These are phyloP conservation scores for Leucoma salicis DNA, from an alignment of 2,888 invertebrate species.

Conservation along the genomic window DNA sequence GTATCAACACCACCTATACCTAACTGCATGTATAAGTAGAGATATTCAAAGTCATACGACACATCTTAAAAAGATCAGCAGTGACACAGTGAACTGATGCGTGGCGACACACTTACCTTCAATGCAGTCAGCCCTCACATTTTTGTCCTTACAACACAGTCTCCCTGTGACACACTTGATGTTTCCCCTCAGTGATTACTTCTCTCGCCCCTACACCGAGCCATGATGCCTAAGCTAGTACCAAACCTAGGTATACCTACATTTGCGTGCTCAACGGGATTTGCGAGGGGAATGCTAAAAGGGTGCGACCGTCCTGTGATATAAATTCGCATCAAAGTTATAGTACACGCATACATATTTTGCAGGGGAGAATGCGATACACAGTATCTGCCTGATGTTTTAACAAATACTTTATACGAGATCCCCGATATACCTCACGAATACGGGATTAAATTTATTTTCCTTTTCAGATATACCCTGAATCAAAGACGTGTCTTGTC, in stretches of 20 bases:
- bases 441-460: conserved; percentile 25
- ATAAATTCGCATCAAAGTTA: conserved; percentile 58
- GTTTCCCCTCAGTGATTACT: conserved; percentile 74
- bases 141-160: conserved; percentile 78
- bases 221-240: conserved; percentile 60
- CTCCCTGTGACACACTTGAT: conserved; percentile 79
- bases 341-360: conserved; percentile 34
- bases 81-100: conserved; percentile 80
- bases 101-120: conserved; percentile 75
- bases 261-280: conserved; percentile 60
- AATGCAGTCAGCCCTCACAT: conserved; percentile 67
- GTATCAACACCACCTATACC: too few relatives aligned
- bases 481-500: conserved; percentile 37
- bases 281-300: conserved; percentile 76
- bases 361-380: conserved; percentile 38
- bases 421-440: conserved; percentile 31
- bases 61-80: conserved; percentile 69
- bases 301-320: conserved; percentile 63
- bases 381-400: conserved; percentile 50
- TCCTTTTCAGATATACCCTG: conserved; percentile 26
- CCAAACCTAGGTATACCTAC: conserved; percentile 63
- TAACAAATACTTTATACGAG: conserved; percentile 45
- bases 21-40: too few relatives aligned
- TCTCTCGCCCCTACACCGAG: conserved; percentile 55
- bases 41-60: conserved; percentile 29